Evolutionary conservation across 2,797 vertebrate species (phyloP).

Genomic region (Platalea minor): DNA sequence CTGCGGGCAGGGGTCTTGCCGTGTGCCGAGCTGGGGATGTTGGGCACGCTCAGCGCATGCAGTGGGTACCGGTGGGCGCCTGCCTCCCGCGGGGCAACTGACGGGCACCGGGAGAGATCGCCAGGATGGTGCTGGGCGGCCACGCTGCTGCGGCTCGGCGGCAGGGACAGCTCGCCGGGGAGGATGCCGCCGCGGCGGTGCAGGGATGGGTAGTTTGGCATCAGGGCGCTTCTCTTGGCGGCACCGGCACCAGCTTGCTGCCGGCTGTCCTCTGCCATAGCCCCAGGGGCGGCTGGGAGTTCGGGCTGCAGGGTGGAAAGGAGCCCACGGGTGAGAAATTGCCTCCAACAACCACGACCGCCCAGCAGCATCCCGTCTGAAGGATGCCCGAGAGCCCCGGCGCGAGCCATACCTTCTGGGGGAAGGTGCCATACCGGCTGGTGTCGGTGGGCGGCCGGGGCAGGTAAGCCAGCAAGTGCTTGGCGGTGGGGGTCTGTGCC

Average conservation of each 20-base stretch:
- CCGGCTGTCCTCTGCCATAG: neutral
- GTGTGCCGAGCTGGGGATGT: neutral
- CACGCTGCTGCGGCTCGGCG: neutral
- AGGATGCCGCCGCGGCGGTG: neutral
- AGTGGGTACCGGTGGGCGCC: slow-evolving; percentile 63
- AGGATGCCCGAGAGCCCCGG: neutral
- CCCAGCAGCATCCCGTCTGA: accelerated
- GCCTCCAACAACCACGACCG: accelerated
- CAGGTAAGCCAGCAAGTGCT: slow-evolving; percentile 78
- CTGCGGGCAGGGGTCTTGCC: slow-evolving; percentile 5
- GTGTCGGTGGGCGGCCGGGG: slow-evolving; percentile 67
- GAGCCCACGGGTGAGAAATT: neutral
- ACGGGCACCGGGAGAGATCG: neutral
- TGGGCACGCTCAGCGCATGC: slow-evolving; percentile 42
- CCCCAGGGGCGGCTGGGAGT: neutral
- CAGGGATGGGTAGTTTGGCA: slow-evolving; percentile 12
- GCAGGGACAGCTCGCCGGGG: neutral
- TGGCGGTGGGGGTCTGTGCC: slow-evolving; percentile 70
- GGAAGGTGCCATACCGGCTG: slow-evolving; percentile 61
- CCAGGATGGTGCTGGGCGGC: neutral
- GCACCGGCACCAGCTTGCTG: neutral
- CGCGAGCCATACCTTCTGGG: slow-evolving; percentile 64
- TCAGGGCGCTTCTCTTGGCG: slow-evolving; percentile 28
- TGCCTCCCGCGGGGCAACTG: slow-evolving; percentile 6
- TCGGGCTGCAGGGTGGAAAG: slow-evolving; percentile 45